Conservation (phyloP, 2,113 vertebrate species). For the Falco punctatus region DNA sequence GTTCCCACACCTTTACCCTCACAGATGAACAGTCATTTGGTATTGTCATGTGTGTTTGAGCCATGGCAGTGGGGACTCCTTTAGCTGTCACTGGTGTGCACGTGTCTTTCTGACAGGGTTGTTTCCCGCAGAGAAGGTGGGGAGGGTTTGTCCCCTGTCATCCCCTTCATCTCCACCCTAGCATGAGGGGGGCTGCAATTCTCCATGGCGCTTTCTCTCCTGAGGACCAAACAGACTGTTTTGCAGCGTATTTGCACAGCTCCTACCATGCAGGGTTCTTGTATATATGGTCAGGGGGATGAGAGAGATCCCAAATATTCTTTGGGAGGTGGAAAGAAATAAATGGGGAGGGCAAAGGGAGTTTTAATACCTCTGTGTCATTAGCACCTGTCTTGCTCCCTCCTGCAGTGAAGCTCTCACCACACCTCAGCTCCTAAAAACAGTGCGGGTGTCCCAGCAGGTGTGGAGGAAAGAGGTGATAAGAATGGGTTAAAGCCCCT, state of each 20-base stretch:
- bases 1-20: not conserved
- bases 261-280: not conserved
- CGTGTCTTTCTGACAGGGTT: not conserved
- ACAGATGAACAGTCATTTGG: not conserved
- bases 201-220: not conserved
- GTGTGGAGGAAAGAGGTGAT: not conserved
- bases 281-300: no score
- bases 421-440: not conserved
- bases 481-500: not conserved
- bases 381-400: not conserved
- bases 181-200: not conserved
- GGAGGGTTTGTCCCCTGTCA: not conserved
- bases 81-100: no score
- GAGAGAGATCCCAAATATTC: not conserved
- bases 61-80: accelerated
- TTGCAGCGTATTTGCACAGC: not conserved
- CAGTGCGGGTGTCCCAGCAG: accelerated
- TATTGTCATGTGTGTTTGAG: not conserved
- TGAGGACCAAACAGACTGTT: not conserved
- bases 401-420: not conserved
- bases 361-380: not conserved
- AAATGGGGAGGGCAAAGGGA: not conserved
- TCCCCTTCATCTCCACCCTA: not conserved
- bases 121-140: no score
- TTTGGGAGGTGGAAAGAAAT: not conserved